Conservation (phyloP, 37 sponge, comb jelly and placozoan genomes). For the Beroe ovata region DNA sequence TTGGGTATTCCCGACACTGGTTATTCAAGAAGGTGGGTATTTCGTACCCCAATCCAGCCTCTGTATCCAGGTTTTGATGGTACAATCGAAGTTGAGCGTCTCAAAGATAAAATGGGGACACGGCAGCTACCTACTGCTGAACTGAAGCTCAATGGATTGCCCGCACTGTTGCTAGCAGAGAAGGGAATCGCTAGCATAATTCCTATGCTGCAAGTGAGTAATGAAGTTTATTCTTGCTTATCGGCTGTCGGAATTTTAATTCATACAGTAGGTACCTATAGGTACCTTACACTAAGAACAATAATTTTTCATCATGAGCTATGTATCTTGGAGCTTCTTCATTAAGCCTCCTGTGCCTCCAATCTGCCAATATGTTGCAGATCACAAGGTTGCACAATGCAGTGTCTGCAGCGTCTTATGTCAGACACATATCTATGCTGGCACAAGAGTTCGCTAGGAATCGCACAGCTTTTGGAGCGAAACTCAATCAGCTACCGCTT, state of each 20-base stretch:
- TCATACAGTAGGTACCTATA: too few relatives aligned
- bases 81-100: conserved; percentile 64
- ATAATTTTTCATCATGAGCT: too few relatives aligned
- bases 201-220: conserved; percentile 44
- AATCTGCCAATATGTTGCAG: conserved; percentile 78
- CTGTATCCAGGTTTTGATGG: conserved; percentile 36
- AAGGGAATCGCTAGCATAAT: conserved; percentile 49
- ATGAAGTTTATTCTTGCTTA: too few relatives aligned
- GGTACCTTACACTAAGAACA: too few relatives aligned
- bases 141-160: conserved; percentile 77
- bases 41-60: too few relatives aligned
- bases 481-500: conserved; percentile 74
- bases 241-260: too few relatives aligned
- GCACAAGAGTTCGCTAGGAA: conserved; percentile 77
- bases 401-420: conserved; percentile 73
- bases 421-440: conserved; percentile 81
- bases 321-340: too few relatives aligned
- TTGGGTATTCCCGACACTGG: too few relatives aligned
- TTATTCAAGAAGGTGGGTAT: too few relatives aligned
- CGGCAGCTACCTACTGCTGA: conserved; percentile 97
- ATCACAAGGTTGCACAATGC: conserved; percentile 90
- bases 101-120: conserved; percentile 95
- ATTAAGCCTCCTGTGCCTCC: conserved; percentile 74
- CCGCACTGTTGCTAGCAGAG: conserved; percentile 14
- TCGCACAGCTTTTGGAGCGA: conserved; percentile 78